Evolutionary conservation across 2,113 vertebrate species (phyloP), one percentile per base, ranked within the genome.

Genomic region (Calyptommatus sinebrachiatus): DNA sequence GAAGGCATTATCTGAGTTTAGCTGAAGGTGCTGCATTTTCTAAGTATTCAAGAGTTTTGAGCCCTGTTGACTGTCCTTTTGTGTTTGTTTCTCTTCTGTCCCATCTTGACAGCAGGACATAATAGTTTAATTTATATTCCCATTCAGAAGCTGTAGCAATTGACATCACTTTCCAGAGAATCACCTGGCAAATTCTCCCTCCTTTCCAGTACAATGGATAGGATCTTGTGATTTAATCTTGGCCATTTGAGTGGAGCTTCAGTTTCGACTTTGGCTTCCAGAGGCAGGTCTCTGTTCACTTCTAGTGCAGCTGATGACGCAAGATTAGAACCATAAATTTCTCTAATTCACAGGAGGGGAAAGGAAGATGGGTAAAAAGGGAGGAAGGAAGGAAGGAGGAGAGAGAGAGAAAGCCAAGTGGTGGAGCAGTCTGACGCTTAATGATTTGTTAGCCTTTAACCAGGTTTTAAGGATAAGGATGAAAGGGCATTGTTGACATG

Each of bases 381-480:
- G n/a, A 53, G n/a, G 46, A 22, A 31, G 67, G 16, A 20, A 7
- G 48, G 46, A 14, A 24, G 26, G 1, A 5, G 24, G 21, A 22
- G 16, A 7, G 11, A 4, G 2, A 26, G 41, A 29, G 4, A 3
- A 12, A 46, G 22, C 22, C 28, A n/a, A 22, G 3, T 4, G 5
- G n/a, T 26, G 9, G 7, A 22, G 24, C 35, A 1, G 11, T 16
- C 65, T 26, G 14, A 26, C 1, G 20, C 46, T 75, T 12, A 45
- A 61, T 61, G 35, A 31, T 18, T 7, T 2, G 29, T 76, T 82
- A 73, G 83, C n/a, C 73, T 75, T 83, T 87, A 78, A 87, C 80
- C 57, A 14, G 57, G 26, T 5, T 29, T 65, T n/a, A 22, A 21
- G 71, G 12, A 46, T 8, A 16, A 31, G 18, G 50, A 45, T 22